Conservation (phyloP, 2,888 invertebrate genomes). For the Aphidoletes aphidimyza region DNA sequence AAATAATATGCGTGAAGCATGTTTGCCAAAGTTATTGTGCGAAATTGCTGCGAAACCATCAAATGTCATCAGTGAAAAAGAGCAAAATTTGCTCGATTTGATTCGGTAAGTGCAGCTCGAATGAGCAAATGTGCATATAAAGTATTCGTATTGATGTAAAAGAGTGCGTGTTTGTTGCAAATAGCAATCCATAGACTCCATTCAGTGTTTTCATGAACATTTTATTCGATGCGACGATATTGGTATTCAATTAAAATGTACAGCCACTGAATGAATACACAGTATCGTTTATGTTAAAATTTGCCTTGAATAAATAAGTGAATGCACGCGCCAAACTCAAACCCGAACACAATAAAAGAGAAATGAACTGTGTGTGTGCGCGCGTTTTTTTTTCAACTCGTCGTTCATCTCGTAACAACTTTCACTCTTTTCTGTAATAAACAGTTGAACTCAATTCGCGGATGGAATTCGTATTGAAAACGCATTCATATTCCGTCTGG, state of each 20-base stretch:
- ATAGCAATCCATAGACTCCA: no score
- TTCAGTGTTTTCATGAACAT: no score
- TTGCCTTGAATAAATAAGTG: background rate
- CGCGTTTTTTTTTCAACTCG: background rate
- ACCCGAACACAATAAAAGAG: background rate
- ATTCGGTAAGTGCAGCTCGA: conserved; percentile 62
- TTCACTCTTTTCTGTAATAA: conserved; percentile 11
- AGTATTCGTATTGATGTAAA: background rate
- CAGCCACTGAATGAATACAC: background rate
- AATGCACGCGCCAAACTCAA: background rate
- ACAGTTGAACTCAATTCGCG: background rate
- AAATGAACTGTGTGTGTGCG: no score
- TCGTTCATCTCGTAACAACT: background rate
- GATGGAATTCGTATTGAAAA: background rate
- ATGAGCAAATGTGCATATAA: background rate
- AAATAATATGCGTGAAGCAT: conserved; percentile 61
- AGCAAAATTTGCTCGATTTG: conserved; percentile 64
- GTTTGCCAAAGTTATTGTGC: conserved; percentile 66
- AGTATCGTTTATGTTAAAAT: background rate
- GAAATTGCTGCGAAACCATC: conserved; percentile 66
- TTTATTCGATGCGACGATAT: no score
- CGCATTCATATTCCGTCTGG: background rate
- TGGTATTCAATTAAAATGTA: no score
- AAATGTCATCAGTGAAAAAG: conserved; percentile 64
- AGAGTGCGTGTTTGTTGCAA: no score